Evolutionary conservation across 2,797 vertebrate genomes (phyloP), one percentile per base, ranked within the genome.

Genomic region (Toxotes lorentzi): DNA sequence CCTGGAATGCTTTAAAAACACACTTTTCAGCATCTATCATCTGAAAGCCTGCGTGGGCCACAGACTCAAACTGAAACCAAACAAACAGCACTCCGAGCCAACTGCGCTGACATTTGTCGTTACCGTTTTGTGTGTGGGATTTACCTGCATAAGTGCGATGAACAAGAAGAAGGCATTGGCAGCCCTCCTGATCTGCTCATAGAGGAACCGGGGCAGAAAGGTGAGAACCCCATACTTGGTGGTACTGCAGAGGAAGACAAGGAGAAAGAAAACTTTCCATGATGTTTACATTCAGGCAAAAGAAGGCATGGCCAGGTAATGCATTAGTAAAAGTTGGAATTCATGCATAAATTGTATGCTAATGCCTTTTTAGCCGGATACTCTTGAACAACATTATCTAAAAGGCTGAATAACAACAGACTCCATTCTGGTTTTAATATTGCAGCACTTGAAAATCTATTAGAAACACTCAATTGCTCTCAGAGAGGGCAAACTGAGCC

Each of bases 151-250:
- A 94, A 99, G 98, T 93, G 98, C 98, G 92, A 99, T 99, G 95
- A 99, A 99, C 89, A 99, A 97, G 94, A 99, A 99, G 95, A 99
- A 99, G 91, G 98, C 97, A 76, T 99, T 99, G 88, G 98, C 98
- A 74, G 98, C 98, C 92, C 96, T 96, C 89, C 98, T 94, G 92
- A 99, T 99, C 97, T 99, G 98, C 94, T 99, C 98, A 30, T 99
- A 99, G 88, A 99, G 94, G 95, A 99, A 99, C 86, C 98, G 97
- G 86, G 98, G 98, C 93, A 99, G 96, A 93, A 99, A 99, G 45
- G 98, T 99, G 94, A 99, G 92, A 91, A 99, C 92, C 0, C 98
- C 98, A 90, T 99, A 99, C 94, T 99, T 99, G 83, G 98, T 97
- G 67, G 98, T 99, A 86, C 98, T 99, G 92, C 8, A 83, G 56